Evolutionary conservation across 2,113 vertebrate species (phyloP).

Genomic region (Cyrtonyx montezumae): DNA sequence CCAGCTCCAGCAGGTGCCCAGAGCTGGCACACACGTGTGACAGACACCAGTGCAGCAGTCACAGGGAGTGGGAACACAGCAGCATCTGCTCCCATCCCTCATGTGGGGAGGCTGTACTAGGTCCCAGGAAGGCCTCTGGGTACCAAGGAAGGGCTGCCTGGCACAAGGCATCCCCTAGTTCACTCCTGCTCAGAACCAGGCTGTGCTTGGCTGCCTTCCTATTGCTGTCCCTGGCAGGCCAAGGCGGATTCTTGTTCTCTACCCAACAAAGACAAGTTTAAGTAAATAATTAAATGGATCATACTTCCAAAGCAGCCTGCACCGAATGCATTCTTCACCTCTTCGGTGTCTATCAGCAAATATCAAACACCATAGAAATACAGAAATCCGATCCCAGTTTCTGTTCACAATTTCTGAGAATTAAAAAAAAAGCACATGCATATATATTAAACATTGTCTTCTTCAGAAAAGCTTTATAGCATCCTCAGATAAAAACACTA

Average conservation of each 20-base stretch:
- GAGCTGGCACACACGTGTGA: background rate
- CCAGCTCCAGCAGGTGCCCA: background rate
- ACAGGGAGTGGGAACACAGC: accelerated
- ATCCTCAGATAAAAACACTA: background rate
- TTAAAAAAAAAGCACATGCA: background rate
- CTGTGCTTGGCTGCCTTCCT: background rate
- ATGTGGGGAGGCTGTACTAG: background rate
- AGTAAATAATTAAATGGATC: background rate
- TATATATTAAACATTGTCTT: accelerated
- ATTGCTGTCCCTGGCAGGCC: background rate
- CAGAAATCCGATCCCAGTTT: background rate
- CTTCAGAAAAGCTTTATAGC: background rate
- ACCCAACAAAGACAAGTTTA: no score
- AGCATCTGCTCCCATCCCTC: background rate
- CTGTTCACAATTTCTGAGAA: no score
- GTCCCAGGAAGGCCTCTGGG: no score
- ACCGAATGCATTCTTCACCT: background rate
- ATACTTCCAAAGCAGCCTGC: background rate
- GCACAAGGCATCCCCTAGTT: background rate
- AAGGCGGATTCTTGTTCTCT: background rate
- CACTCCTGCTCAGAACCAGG: background rate
- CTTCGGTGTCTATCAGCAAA: background rate
- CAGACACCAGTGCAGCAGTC: accelerated
- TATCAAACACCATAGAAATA: background rate
- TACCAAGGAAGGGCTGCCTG: background rate